Base-by-base conservation (phyloP, 2,113 vertebrate species). In the Nycticryphes semicollaris region DNA sequence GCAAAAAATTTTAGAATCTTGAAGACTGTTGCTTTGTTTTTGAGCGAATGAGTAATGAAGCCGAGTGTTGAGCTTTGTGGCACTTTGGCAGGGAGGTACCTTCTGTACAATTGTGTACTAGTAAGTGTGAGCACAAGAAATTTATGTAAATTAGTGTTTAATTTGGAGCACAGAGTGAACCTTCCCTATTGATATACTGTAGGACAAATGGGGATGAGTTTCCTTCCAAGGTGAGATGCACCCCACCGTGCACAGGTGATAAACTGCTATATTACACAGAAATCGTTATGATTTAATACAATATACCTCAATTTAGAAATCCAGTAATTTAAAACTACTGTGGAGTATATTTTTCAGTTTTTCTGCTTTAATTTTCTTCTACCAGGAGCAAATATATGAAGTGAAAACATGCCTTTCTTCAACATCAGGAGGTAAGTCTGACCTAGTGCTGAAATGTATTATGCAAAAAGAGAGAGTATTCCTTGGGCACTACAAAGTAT, bases 81-180 rank as follows among this genome's bases (percentile, higher is more conserved):
- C 7, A n/a, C 76, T 64, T 66, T 56, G 64, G 66, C 56, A 79
- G 16, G 18, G 9, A 6, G 31, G 6, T 5, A 54, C 43, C 35
- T 31, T 81, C 68, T 50, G 15, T 53, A 17, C n/a, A 72, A 22
- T n/a, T 54, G 41, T 41, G 25, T 75, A 54, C 13, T 6, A 18
- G 0, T 22, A 75, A 67, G 3, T 10, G 2, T 17, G 37, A 92
- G 80, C 27, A 53, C 10, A 45, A 66, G 33, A 76, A 87, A 25
- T 10, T 16, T 7, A 33, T 22, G 47, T 7, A 60, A 53, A 73
- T 39, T 54, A 60, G 12, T 43, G 4, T 41, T 88, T 28, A 35
- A 14, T 85, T 51, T 1, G 0, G 53, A 35, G 33, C 47, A 37
- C 2, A 1, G 6, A 19, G 43, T 51, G 5, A 41, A 41, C 22